Percentiles rank a stretch among this genome's conserved stretches.
These are phyloP conservation scores for Ernsta delagoae DNA, from an alignment of 2,888 invertebrate species.

Conservation along the genomic window DNA sequence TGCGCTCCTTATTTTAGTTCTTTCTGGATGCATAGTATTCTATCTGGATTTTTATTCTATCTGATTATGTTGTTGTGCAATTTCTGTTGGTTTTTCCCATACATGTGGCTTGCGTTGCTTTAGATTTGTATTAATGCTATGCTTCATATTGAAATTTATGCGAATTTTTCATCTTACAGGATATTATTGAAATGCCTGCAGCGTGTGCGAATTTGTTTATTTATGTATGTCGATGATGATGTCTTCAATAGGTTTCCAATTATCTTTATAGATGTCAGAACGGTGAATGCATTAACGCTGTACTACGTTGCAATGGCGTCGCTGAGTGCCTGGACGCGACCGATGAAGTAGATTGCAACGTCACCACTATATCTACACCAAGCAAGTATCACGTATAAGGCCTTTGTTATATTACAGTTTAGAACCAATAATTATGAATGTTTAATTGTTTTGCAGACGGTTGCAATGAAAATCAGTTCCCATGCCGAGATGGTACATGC, in stretches of 20 bases:
- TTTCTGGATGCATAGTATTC: too few species aligned
- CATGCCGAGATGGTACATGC: conserved; percentile 83
- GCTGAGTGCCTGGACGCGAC: conserved; percentile 84
- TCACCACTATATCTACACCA: conserved; percentile 53
- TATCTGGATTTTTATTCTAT: too few species aligned
- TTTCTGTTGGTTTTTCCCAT: too few species aligned
- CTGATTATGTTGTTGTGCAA: too few species aligned
- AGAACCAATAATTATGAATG: neutral
- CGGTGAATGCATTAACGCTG: conserved; percentile 75
- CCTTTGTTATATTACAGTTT: neutral
- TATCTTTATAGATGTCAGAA: conserved; percentile 68
- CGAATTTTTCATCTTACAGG: neutral
- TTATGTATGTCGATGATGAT: neutral
- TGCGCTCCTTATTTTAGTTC: too few species aligned
- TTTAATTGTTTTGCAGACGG: conserved; percentile 45
- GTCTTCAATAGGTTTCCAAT: conserved; percentile 35
- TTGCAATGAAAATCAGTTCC: conserved; percentile 58
- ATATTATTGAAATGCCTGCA: conserved; percentile 7
- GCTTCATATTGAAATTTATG: neutral
- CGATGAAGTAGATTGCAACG: conserved; percentile 84
- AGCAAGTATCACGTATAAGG: conserved; percentile 48
- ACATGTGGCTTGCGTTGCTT: neutral
- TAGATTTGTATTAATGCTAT: neutral
- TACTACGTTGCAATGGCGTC: conserved; percentile 83
- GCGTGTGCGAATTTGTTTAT: conserved; percentile 22